Conservation (phyloP, 1,140 invertebrate species). For the Metopolophium dirhodum region DNA sequence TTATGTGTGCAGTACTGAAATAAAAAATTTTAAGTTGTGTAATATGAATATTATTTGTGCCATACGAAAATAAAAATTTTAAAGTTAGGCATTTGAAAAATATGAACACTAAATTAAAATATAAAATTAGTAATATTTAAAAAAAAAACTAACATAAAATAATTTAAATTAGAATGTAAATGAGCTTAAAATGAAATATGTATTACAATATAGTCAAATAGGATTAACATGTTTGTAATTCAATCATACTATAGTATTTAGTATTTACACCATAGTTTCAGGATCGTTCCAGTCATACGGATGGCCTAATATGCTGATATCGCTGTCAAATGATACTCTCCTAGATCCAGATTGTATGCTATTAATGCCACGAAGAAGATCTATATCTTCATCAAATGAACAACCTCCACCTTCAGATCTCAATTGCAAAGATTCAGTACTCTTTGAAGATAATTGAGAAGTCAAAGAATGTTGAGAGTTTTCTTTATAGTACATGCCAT, state of each 20-base stretch:
- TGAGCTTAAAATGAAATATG: slow-evolving; percentile 1
- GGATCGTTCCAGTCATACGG: slow-evolving; percentile 59
- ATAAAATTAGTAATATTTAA: neutral
- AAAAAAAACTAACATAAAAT: neutral
- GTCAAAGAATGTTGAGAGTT: slow-evolving; percentile 52
- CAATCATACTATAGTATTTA: neutral
- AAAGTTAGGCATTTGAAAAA: neutral
- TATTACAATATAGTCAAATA: slow-evolving; percentile 1
- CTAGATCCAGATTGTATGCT: slow-evolving; percentile 29
- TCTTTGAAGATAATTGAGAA: slow-evolving; percentile 51
- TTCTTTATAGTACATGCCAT: slow-evolving; percentile 55
- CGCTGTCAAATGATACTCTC: slow-evolving; percentile 44
- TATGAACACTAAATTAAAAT: neutral
- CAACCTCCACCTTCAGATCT: slow-evolving; percentile 53
- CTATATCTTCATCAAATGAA: slow-evolving; percentile 43
- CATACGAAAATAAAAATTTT: neutral
- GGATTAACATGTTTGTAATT: neutral
- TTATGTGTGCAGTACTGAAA: neutral
- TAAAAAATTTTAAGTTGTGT: neutral
- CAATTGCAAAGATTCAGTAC: slow-evolving; percentile 52
- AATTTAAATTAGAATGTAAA: slow-evolving; percentile 22
- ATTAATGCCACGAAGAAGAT: slow-evolving; percentile 10
- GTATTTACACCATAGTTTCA: slow-evolving; percentile 56
- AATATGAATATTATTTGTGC: neutral
- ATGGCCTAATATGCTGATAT: neutral